A percentile compares a stretch with the other conserved stretches of the same genome.
Evolutionary conservation across 1,140 invertebrate genomes (phyloP).

Genomic region (Heliconius congener): DNA sequence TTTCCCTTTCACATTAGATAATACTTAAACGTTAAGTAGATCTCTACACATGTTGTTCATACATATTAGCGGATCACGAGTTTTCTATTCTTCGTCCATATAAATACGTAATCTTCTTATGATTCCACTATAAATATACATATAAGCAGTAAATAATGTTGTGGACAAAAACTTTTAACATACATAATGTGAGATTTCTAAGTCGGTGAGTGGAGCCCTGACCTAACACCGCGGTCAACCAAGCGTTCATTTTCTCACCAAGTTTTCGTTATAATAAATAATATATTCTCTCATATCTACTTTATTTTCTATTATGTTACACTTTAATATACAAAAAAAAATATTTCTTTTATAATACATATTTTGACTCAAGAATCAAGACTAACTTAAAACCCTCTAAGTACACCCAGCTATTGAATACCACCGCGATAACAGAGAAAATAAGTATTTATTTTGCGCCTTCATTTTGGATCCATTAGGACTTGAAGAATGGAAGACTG

Average conservation of each 20-base stretch:
- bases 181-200: slow-evolving; percentile 14
- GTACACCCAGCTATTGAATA: slow-evolving; percentile 11
- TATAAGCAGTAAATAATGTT: not conserved
- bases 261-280: too few species aligned
- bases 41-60: slow-evolving; percentile 27
- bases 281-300: too few species aligned
- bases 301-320: too few species aligned
- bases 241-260: slow-evolving; percentile 25
- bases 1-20: slow-evolving; percentile 20
- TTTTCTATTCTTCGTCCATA: slow-evolving; percentile 18
- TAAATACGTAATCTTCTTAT: slow-evolving; percentile 21
- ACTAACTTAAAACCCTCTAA: slow-evolving; percentile 13
- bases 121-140: slow-evolving; percentile 8
- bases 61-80: slow-evolving; percentile 25
- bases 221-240: slow-evolving; percentile 34
- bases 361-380: slow-evolving; percentile 8
- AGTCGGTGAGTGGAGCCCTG: slow-evolving; percentile 24
- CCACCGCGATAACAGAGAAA: slow-evolving; percentile 24
- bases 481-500: slow-evolving; percentile 31
- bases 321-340: too few species aligned
- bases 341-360: not conserved
- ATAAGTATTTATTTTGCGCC: slow-evolving; percentile 22
- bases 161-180: not conserved
- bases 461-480: slow-evolving; percentile 35
- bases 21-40: slow-evolving; percentile 26